Evolutionary conservation across 2,888 invertebrate genomes (phyloP).

Genomic region (Scotopteryx bipunctaria): DNA sequence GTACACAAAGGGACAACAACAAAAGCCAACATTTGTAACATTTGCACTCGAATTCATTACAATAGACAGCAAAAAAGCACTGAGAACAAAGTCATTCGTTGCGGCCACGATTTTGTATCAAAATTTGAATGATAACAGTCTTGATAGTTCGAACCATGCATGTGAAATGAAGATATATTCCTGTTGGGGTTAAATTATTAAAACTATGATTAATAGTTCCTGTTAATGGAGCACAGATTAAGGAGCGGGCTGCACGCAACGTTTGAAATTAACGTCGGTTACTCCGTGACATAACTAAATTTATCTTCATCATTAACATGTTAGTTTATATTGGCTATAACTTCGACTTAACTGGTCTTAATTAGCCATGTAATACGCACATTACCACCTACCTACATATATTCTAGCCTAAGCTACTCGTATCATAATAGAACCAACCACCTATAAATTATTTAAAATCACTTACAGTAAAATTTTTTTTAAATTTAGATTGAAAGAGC

Average conservation of each 20-base stretch:
- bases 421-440: too few relatives aligned
- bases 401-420: neutral
- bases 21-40: slow-evolving; percentile 75
- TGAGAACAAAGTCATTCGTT: slow-evolving; percentile 61
- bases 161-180: slow-evolving; percentile 81
- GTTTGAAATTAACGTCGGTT: slow-evolving; percentile 71
- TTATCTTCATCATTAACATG: slow-evolving; percentile 76
- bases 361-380: slow-evolving; percentile 21
- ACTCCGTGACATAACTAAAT: slow-evolving; percentile 70
- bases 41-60: slow-evolving; percentile 71
- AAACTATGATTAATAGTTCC: slow-evolving; percentile 81
- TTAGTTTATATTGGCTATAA: slow-evolving; percentile 53
- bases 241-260: slow-evolving; percentile 74
- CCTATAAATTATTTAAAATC: too few relatives aligned
- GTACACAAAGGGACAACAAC: slow-evolving; percentile 79
- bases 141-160: slow-evolving; percentile 55
- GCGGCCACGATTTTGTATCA: slow-evolving; percentile 67
- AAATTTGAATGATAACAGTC: slow-evolving; percentile 79
- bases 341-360: slow-evolving; percentile 27
- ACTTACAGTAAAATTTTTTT: too few relatives aligned
- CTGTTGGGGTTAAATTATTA: slow-evolving; percentile 82
- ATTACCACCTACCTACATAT: slow-evolving; percentile 2
- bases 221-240: slow-evolving; percentile 79
- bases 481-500: too few relatives aligned
- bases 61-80: slow-evolving; percentile 41